Evolutionary conservation across 2,113 vertebrate species (phyloP), one percentile per base, ranked within the genome.

Genomic region (Peucedramus taeniatus): DNA sequence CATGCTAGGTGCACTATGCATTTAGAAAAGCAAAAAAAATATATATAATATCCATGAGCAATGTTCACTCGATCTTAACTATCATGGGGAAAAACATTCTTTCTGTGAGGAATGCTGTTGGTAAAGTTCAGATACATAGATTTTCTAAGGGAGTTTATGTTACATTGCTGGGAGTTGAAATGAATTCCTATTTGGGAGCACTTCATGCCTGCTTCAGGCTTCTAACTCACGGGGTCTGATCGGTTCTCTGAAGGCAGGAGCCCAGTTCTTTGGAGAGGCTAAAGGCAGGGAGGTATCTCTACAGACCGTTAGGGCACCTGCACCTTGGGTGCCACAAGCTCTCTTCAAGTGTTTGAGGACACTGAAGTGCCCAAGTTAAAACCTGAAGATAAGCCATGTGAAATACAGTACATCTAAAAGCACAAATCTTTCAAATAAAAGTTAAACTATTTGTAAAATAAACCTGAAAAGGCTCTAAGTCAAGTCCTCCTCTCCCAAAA

Each of bases 1-100:
- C 96, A 97, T 97, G 95, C 96, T 87, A 89, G 80, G 71, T 74
- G 83, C 86, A 86, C 69, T 70, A 94, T 83, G 96, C 72, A 81
- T 56, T 90, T 81, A 89, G 47, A 78, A 96, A 95, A 94, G 64
- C 76, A 95, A 96, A 95, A 39, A 83, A 94, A 66, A 93, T 61
- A 91, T 90, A 89, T 83, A 72, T 64, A 24, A 42, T 77, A 85
- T 47, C 72, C 86, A 89, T 76, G 92, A 89, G 19, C 72, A 93
- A 87, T 40, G 83, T 39, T 77, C 51, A 70, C 53, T 95, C 11
- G 1, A 23, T 89, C 70, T 45, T 47, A 71, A 33, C 68, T 71
- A n/a, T 51, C 31, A 30, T 31, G 18, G 72, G 65, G 44, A 9
- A 72, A 66, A 82, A 47, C 0, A 0, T 35, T 30, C 74, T 57